phyloP scores from a whole-genome alignment of 2,113 vertebrate species.

The Caranx melampygus region DNA sequence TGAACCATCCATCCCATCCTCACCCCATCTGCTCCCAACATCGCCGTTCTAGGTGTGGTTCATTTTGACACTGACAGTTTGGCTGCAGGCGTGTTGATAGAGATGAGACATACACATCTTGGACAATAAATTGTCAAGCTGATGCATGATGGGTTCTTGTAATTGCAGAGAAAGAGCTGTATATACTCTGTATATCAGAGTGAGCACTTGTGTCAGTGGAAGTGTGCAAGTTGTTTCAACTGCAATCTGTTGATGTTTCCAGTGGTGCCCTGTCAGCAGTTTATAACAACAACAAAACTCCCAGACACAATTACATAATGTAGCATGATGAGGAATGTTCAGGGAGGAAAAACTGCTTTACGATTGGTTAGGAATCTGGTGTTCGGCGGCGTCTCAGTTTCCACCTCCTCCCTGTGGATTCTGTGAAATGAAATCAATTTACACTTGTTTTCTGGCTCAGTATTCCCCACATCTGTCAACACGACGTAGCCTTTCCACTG shows the following conservation, averaged over 20 bases:
- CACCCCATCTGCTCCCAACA: too few relatives aligned
- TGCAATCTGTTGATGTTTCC: conserved; percentile 10
- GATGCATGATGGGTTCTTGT: not conserved
- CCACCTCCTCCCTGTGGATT: conserved; percentile 17
- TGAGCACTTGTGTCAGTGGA: conserved; percentile 25
- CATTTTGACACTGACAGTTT: not conserved
- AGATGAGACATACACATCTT: not conserved
- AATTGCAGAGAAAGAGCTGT: not conserved
- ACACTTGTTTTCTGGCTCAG: not conserved
- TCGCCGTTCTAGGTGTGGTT: not conserved
- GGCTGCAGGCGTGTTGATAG: not conserved
- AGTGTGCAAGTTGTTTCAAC: conserved; percentile 26
- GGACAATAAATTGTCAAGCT: not conserved
- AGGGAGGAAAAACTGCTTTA: conserved; percentile 22
- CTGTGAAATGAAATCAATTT: conserved; percentile 20
- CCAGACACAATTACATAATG: not conserved
- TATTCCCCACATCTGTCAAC: not conserved
- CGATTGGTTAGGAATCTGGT: conserved; percentile 10
- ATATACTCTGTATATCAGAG: conserved; percentile 9
- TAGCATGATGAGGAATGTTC: conserved; percentile 34
- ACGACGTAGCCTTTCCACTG: not conserved
- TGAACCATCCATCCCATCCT: too few relatives aligned
- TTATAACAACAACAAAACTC: conserved; percentile 20
- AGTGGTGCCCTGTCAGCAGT: not conserved
- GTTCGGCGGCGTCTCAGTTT: conserved; percentile 8